Evolutionary conservation across 2,797 vertebrate species (phyloP), one percentile per base, ranked within the genome.

Genomic region (Jordanella pulchra): DNA sequence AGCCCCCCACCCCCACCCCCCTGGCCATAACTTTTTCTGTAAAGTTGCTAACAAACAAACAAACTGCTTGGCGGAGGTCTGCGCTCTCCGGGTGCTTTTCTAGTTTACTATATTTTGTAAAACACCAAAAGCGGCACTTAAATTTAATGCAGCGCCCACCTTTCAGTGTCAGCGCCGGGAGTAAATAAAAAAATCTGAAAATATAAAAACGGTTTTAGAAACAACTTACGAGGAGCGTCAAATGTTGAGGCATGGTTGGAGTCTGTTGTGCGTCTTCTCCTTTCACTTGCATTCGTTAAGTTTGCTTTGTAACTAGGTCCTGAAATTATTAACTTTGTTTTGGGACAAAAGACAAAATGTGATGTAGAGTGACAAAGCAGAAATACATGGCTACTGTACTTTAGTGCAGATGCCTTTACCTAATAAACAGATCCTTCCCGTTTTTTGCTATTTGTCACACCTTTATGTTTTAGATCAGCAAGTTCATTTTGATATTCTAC

Each of bases 191-290:
- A 35, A 39, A 39, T 5, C 2, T 45, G 13, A 35, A 32, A 27
- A 1, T 32, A 13, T 66, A 11, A 23, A 45, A 70, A 47, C 11
- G 1, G 28, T 56, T 70, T 42, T 4, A 48, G 67, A 39, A 64
- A n/a, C 27, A 3, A 84, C 89, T 35, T 82, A 95, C 92, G 88
- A 94, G 83, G 25, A 87, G 78, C 21, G 13, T 13, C 3, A 93
- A 25, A 25, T 89, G 54, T 30, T 82, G 72, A 3, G 71, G 42
- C 92, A 93, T 94, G 1, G 73, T 79, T 75, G 35, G 28, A 73
- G 63, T 75, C 32, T 48, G 68, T 51, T 0, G 3, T 48, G 6
- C 67, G 66, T 64, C 47, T 44, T 48, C 47, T 58, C 30, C 42
- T 55, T 77, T 70, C 35, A 39, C 28, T 69, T 65, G 71, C 72